phyloP scores from a whole-genome alignment of 1,140 invertebrate genomes.

The Heliothis subflexa region DNA sequence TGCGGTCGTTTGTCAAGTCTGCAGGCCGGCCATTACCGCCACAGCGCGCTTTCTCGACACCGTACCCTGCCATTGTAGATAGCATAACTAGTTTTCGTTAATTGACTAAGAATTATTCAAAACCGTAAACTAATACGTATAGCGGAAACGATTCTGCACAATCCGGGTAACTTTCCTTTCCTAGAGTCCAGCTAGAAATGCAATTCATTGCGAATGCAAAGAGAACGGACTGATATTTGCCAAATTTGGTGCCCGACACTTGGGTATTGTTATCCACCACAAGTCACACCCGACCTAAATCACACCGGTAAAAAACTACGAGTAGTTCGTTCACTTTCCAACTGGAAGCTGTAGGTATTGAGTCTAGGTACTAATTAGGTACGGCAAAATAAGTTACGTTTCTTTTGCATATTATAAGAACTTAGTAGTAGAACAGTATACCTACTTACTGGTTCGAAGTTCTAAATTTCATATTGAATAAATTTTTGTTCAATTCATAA shows the following conservation, averaged over 20 bases:
- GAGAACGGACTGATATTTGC: slow-evolving; percentile 24
- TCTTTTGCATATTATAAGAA: no score
- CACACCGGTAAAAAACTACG: neutral
- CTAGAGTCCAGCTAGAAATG: neutral
- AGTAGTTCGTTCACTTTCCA: slow-evolving; percentile 4
- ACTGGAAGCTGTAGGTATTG: neutral
- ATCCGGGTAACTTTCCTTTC: slow-evolving; percentile 41
- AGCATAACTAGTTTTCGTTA: slow-evolving; percentile 54
- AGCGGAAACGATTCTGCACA: slow-evolving; percentile 28
- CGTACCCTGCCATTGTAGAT: slow-evolving; percentile 36
- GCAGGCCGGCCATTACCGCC: slow-evolving; percentile 53
- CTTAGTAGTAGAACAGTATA: no score
- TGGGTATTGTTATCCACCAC: slow-evolving; percentile 8
- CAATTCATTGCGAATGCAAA: slow-evolving; percentile 5
- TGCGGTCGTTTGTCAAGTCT: slow-evolving; percentile 60
- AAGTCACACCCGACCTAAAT: slow-evolving; percentile 1
- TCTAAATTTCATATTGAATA: no score
- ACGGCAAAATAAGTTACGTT: neutral
- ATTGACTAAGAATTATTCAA: slow-evolving; percentile 47
- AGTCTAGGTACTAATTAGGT: no score
- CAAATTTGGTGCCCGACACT: slow-evolving; percentile 24
- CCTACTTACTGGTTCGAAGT: no score
- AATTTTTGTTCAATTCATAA: no score
- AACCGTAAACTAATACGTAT: slow-evolving; percentile 27
- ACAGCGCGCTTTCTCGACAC: slow-evolving; percentile 57